Evolutionary conservation across 1,140 invertebrate genomes (phyloP), one percentile per base, ranked within the genome.

Genomic region (Prorops nasuta): DNA sequence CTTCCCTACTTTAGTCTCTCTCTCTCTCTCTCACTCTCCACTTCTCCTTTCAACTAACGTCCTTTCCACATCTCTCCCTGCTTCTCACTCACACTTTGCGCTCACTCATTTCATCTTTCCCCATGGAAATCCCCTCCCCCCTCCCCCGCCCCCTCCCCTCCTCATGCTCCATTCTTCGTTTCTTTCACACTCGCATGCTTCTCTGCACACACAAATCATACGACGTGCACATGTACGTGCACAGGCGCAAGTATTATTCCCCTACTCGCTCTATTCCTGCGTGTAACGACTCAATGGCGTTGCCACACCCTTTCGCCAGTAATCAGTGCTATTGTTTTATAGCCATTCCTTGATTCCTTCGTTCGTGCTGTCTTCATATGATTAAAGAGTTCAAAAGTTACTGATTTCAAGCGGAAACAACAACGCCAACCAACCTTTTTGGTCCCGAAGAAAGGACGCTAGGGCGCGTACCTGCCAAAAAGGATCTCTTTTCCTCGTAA

Each of bases 291-390:
- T 75, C 69, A 73, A 75, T 76, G 74, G 71, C 66, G 70, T 66
- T 71, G 72, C 74, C 72, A 75, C 74, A 73, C 74, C 74, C 72
- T 75, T 75, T 73, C 62, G 61, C 67, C 67, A 69, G 68, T 74
- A 76, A 74, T 76, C 74, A 74, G 66, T 67, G 69, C 72, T 74
- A 73, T 75, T 73, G 72, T 74, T 71, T 73, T 72, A 67, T 66
- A 64, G 64, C 68, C 67, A 28, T 28, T 4, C 24, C n/a, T n/a
- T n/a, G n/a, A 53, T 63, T 61, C 54, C 58, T 58, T 55, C 54
- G 54, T n/a, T 41, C 32, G 32, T 32, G 14, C 37, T 48, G n/a
- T 10, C 31, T n/a, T n/a, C n/a, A n/a, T n/a, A n/a, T n/a, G n/a
- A n/a, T n/a, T n/a, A n/a, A n/a, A n/a, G n/a, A n/a, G n/a, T n/a